phyloP scores from a whole-genome alignment of 2,888 invertebrate genomes.

The Clistopyga incitator region DNA sequence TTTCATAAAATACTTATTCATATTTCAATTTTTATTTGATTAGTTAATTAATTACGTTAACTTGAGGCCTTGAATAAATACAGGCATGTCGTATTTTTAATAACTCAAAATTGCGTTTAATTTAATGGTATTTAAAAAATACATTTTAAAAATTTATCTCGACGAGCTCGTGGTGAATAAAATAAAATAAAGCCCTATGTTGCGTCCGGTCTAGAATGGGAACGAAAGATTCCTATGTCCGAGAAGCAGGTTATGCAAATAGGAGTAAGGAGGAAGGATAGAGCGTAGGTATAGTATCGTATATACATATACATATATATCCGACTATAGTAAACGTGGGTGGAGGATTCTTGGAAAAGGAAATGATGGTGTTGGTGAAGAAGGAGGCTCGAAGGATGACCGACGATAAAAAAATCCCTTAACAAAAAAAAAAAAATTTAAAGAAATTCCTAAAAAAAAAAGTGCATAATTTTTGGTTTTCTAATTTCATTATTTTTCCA shows the following conservation, averaged over 20 bases:
- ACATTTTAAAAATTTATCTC: slow-evolving; percentile 23
- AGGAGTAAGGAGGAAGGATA: slow-evolving; percentile 60
- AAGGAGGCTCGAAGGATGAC: slow-evolving; percentile 10
- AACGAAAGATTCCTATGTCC: slow-evolving; percentile 60
- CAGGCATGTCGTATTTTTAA: neutral
- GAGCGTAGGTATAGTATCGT: slow-evolving; percentile 20
- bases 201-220: slow-evolving; percentile 53
- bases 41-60: too few relatives aligned
- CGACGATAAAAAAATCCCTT: neutral
- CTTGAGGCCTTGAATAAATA: neutral
- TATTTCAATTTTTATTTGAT: too few relatives aligned
- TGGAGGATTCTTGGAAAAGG: slow-evolving; percentile 65
- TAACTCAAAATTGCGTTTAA: neutral
- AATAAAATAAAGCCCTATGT: slow-evolving; percentile 39
- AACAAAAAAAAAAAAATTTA: neutral
- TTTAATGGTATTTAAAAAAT: neutral
- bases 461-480: too few relatives aligned
- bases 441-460: neutral
- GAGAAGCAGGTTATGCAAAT: slow-evolving; percentile 67
- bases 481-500: too few relatives aligned
- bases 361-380: slow-evolving; percentile 48
- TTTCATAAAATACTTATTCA: too few relatives aligned
- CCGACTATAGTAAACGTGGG: slow-evolving; percentile 52
- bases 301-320: neutral
- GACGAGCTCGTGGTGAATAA: slow-evolving; percentile 49